Evolutionary conservation across 1,140 invertebrate species (phyloP).

Genomic region (Phocides pigmalion): DNA sequence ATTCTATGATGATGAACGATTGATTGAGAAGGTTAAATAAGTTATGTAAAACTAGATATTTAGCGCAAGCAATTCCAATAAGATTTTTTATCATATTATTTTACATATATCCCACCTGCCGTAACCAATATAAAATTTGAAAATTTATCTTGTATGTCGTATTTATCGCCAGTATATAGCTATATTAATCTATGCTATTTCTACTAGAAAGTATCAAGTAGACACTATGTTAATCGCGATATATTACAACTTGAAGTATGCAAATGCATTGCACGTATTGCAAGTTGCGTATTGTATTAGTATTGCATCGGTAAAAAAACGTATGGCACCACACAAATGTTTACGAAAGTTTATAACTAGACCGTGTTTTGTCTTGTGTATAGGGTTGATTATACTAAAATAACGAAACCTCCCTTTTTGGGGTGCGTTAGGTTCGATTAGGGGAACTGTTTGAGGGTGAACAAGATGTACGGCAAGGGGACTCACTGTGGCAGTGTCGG

Average conservation of each 20-base stretch:
- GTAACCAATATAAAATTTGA: background rate
- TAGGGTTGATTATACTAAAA: constrained; percentile 56
- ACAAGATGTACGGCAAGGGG: constrained; percentile 66
- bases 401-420: constrained; percentile 67
- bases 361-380: constrained; percentile 15
- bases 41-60: too few relatives aligned
- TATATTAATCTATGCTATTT: background rate
- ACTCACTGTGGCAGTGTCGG: constrained; percentile 81
- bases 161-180: background rate
- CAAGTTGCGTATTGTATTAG: constrained; percentile 15
- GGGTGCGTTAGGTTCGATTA: constrained; percentile 68
- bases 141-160: background rate
- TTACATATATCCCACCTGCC: too few relatives aligned
- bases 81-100: too few relatives aligned
- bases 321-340: constrained; percentile 25
- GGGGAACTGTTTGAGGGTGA: constrained; percentile 74
- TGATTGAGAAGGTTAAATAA: too few relatives aligned
- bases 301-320: constrained; percentile 19
- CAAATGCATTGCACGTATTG: constrained; percentile 11
- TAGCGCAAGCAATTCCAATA: too few relatives aligned
- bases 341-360: constrained; percentile 17
- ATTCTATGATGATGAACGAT: too few relatives aligned
- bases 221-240: constrained; percentile 12
- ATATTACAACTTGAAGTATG: background rate
- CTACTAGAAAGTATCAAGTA: background rate